Evolutionary conservation across 2,797 vertebrate genomes (phyloP).

Genomic region (Syngnathus rostellatus): DNA sequence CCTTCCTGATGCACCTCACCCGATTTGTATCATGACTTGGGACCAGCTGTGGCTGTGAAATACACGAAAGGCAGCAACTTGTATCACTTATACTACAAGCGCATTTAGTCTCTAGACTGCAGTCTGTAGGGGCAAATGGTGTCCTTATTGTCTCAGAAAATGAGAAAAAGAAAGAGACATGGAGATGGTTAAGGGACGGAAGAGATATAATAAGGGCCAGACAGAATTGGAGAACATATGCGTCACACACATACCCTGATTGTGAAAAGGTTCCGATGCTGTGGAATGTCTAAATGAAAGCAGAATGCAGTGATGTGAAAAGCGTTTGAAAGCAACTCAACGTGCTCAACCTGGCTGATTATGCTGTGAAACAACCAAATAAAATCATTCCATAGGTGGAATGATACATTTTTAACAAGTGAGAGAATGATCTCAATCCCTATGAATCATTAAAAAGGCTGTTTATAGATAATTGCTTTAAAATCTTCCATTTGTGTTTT

Average conservation of each 20-base stretch:
- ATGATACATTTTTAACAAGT: neutral
- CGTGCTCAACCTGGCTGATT: neutral
- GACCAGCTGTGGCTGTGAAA: no score
- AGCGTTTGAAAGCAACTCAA: neutral
- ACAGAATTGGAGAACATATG: neutral
- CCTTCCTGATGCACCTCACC: no score
- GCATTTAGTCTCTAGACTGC: no score
- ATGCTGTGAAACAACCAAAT: neutral
- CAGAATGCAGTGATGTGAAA: neutral
- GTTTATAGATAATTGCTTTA: neutral
- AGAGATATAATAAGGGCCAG: neutral
- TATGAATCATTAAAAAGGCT: neutral
- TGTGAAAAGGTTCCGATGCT: neutral
- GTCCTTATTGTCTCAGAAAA: neutral
- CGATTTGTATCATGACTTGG: neutral
- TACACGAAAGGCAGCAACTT: no score
- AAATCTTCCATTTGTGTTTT: neutral
- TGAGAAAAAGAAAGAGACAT: neutral
- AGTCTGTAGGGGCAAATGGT: neutral
- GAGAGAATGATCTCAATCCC: neutral
- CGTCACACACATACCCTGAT: neutral
- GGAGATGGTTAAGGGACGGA: neutral
- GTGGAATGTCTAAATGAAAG: neutral
- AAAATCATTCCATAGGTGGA: neutral
- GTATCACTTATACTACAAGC: no score